Percentiles rank a stretch among this genome's conserved stretches.
These are phyloP conservation scores for Coracias cyanogaster DNA, from an alignment of 2,797 vertebrate genomes.

Conservation along the genomic window DNA sequence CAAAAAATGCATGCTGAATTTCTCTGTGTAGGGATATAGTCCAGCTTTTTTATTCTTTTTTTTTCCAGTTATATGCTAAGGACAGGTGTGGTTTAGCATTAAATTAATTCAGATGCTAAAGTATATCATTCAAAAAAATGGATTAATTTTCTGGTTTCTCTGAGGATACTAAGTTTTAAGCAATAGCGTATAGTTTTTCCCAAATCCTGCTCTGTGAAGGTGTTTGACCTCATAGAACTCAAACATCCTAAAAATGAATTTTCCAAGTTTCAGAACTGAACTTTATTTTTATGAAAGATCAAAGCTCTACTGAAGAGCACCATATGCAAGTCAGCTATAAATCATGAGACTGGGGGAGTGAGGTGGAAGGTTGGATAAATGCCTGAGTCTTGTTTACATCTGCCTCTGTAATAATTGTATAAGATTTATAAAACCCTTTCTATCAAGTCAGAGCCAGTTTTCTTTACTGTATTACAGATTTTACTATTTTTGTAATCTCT, in stretches of 20 bases:
- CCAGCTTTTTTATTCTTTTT: not conserved
- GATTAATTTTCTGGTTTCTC: not conserved
- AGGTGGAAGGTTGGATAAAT: not conserved
- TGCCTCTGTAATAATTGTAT: not conserved
- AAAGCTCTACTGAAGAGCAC: not conserved
- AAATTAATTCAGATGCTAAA: not conserved
- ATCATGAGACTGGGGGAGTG: not conserved
- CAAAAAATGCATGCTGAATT: not conserved
- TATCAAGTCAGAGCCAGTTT: not conserved
- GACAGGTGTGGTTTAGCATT: not conserved
- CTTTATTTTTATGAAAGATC: not conserved
- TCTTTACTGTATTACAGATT: not conserved
- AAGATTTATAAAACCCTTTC: not conserved
- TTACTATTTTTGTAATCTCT: not conserved
- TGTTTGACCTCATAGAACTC: not conserved
- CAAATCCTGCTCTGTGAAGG: not conserved
- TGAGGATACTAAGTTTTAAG: not conserved
- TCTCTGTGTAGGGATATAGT: not conserved
- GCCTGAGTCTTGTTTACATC: not conserved
- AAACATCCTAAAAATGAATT: not conserved
- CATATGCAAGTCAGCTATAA: not conserved
- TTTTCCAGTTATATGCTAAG: not conserved
- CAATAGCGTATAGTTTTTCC: not conserved
- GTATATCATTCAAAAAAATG: not conserved
- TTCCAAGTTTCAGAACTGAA: not conserved